phyloP scores from a whole-genome alignment of 2,888 invertebrate genomes.

The Amphimallon solstitiale region DNA sequence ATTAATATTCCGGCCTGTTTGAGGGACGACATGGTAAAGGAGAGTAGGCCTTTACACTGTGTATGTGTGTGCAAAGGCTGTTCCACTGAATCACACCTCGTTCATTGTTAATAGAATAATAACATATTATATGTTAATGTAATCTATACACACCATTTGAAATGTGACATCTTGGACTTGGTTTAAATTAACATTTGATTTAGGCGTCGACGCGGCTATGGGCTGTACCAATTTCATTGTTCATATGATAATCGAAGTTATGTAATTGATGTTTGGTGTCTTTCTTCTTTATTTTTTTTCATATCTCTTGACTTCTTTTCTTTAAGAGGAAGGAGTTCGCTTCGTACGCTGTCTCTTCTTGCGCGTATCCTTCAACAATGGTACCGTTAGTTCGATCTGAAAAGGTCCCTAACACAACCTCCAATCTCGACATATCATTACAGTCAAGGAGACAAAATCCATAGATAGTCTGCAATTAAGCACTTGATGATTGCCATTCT shows the following conservation, averaged over 20 bases:
- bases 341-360: background rate
- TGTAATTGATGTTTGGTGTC: constrained; percentile 31
- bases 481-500: no score
- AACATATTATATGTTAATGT: constrained; percentile 64
- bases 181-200: constrained; percentile 63
- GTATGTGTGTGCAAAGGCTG: constrained; percentile 11
- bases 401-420: background rate
- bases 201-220: constrained; percentile 59
- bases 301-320: background rate
- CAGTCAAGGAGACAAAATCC: constrained; percentile 18
- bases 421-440: constrained; percentile 1
- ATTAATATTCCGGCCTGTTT: constrained; percentile 31
- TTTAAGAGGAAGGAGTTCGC: background rate
- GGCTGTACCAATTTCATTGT: constrained; percentile 63
- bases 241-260: constrained; percentile 59
- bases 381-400: background rate
- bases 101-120: constrained; percentile 64
- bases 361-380: no score
- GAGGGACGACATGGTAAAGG: background rate
- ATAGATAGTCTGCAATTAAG: background rate
- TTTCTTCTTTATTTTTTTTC: background rate
- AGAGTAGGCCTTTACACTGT: constrained; percentile 19
- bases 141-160: constrained; percentile 60
- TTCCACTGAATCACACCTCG: constrained; percentile 57
- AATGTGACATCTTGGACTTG: constrained; percentile 60